Conservation (phyloP, 2,797 vertebrate genomes). For the Pangasius sanitwongsei region DNA sequence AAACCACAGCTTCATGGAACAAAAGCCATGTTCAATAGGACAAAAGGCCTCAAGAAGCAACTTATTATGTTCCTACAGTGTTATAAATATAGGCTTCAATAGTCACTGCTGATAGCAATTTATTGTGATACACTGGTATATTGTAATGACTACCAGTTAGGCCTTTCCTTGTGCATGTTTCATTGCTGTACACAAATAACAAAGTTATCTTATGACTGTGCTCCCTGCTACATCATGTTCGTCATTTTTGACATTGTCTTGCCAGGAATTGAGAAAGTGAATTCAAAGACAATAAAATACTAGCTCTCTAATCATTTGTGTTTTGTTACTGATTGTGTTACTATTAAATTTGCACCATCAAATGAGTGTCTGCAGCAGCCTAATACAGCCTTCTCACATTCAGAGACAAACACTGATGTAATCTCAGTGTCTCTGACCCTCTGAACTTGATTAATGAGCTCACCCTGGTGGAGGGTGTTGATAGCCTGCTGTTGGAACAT, state of each 20-base stretch:
- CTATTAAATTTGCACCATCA: background rate
- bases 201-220: background rate
- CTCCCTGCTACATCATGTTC: background rate
- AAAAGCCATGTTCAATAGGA: background rate
- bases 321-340: background rate
- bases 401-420: background rate
- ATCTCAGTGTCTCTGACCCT: background rate
- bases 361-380: background rate
- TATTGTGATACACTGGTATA: too few relatives aligned
- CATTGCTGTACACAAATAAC: too few relatives aligned
- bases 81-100: too few relatives aligned
- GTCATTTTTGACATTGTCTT: background rate
- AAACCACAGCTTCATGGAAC: background rate
- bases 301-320: background rate
- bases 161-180: too few relatives aligned
- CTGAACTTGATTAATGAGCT: conserved; percentile 1
- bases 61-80: background rate
- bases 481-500: background rate
- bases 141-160: too few relatives aligned
- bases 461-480: background rate
- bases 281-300: background rate
- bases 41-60: background rate
- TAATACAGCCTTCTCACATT: background rate
- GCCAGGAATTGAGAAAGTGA: background rate
- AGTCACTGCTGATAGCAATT: too few relatives aligned